Conservation (phyloP, 2,797 vertebrate species). For the Sebastes matsubarae region DNA sequence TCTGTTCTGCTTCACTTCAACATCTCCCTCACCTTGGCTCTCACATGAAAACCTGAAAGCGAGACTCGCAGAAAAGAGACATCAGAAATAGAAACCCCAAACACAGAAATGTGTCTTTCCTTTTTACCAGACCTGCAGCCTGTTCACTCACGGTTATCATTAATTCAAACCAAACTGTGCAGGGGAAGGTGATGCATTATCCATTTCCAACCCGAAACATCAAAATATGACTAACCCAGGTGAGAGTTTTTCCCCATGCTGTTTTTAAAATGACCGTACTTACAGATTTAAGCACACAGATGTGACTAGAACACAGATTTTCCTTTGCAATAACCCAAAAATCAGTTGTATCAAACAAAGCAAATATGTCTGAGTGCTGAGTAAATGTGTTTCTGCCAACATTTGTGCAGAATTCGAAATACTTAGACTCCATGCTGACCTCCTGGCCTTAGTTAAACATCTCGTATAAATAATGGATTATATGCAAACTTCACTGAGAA, state of each 20-base stretch:
- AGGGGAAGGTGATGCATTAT: conserved; percentile 2
- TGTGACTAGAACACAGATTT: neutral
- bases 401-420: neutral
- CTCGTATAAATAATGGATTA: conserved; percentile 22
- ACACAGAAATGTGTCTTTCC: conserved; percentile 2
- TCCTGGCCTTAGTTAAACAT: conserved; percentile 6
- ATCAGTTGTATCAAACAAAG: neutral
- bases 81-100: conserved; percentile 29
- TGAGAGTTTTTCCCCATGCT: neutral
- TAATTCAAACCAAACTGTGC: conserved; percentile 28
- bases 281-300: neutral
- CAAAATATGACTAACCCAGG: neutral
- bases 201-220: neutral
- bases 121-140: neutral
- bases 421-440: neutral
- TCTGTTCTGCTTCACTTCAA: conserved; percentile 23
- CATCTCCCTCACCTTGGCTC: conserved; percentile 22
- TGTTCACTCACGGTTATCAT: conserved; percentile 24
- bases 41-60: conserved; percentile 14
- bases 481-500: neutral
- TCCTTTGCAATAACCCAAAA: neutral
- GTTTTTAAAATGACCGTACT: neutral
- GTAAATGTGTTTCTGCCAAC: neutral
- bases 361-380: neutral
- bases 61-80: conserved; percentile 20